phyloP scores from a whole-genome alignment of 2,888 invertebrate species.

The Orchestes rusci region DNA sequence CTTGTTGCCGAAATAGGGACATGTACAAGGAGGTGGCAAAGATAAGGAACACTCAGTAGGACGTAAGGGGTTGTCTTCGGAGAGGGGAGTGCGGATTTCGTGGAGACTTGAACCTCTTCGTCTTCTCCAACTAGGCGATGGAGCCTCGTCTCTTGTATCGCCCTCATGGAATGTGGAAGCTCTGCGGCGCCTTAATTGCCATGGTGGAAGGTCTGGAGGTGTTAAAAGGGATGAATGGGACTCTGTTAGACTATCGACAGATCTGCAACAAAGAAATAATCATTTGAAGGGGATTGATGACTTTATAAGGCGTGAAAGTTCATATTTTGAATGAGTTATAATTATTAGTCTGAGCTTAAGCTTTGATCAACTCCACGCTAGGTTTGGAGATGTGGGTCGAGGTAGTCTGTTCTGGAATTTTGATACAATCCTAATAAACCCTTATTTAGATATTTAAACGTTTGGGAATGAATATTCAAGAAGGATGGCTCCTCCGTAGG shows the following conservation, averaged over 20 bases:
- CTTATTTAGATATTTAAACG: no score
- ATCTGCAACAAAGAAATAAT: conserved; percentile 24
- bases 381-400: no score
- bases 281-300: not conserved
- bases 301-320: no score
- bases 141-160: conserved; percentile 39
- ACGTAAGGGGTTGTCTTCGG: conserved; percentile 3
- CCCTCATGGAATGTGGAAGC: conserved; percentile 49
- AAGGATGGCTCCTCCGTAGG: no score
- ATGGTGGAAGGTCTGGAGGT: conserved; percentile 34
- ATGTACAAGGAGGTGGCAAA: conserved; percentile 70
- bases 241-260: conserved; percentile 34
- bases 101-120: conserved; percentile 31
- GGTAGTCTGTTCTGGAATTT: no score
- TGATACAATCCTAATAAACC: no score
- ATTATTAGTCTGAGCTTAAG: no score
- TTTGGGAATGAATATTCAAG: no score
- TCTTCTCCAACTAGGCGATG: conserved; percentile 42
- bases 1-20: conserved; percentile 70
- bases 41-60: conserved; percentile 39
- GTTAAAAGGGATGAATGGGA: conserved; percentile 39
- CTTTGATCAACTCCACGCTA: no score
- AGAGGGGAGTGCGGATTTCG: not conserved
- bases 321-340: no score
- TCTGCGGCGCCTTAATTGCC: conserved; percentile 39